Base-by-base conservation (phyloP, 1,140 invertebrate genomes). In the Heliconius melpomene region DNA sequence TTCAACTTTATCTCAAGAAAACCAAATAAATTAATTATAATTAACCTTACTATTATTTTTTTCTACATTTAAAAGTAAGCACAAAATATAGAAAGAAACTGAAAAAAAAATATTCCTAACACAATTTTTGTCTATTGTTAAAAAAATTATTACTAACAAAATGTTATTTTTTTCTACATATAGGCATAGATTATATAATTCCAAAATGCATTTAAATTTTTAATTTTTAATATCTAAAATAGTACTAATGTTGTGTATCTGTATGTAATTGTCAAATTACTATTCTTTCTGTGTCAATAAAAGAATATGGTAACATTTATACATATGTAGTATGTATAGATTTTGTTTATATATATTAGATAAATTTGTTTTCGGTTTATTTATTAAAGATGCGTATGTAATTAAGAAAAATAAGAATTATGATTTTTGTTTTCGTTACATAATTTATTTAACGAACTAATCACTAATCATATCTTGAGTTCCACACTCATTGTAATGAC, bases 21-120 rank as follows among this genome's bases (percentile, higher is more conserved):
- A 57, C 54, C 54, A 57, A 57, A 57, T 57, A 57, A 57, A 57
- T 57, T 57, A 23, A 57, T 11, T 57, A 57, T 52, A 52, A 52
- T 52, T 52, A 52, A 20, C 18, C 23, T 57, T 23, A 57, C 2
- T n/a, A n/a, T 23, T 23, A 57, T 57, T 20, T 57, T 57, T 57
- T n/a, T 57, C 54, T 23, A 57, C 8, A 57, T 57, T 20, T 23
- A 23, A 23, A 57, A 57, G 7, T 23, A 57, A 57, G 20, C 20
- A 57, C 54, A 57, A 57, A 57, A 57, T 52, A 11, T 2, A 57
- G 20, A 23, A 57, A 57, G 20, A 57, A 57, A 23, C 54, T 23
- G 20, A 57, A 57, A 23, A 57, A n/a, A 57, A 57, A 23, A 57
- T n/a, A 57, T 46, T 57, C 20, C 20, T 57, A 57, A 57, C 54